Conservation (phyloP, 2,113 vertebrate genomes). For the Tamias sibiricus region DNA sequence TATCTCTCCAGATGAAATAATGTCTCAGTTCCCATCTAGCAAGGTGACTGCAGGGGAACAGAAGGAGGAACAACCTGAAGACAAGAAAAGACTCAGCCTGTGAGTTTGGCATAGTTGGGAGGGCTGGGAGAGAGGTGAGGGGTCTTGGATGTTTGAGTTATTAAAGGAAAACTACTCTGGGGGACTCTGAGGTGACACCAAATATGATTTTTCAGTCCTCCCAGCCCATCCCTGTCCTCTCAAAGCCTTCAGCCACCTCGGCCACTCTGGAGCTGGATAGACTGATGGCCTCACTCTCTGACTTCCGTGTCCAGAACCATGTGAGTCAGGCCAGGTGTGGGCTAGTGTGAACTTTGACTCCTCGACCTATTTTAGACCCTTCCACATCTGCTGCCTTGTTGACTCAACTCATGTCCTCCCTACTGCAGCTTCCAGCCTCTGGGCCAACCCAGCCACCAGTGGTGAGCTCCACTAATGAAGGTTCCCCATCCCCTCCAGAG, state of each 20-base stretch:
- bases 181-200: not conserved
- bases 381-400: not conserved
- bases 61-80: conserved; percentile 82
- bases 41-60: conserved; percentile 88
- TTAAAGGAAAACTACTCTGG: not conserved
- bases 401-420: not conserved
- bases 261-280: conserved; percentile 95
- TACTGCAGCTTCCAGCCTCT: conserved; percentile 74
- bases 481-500: conserved; percentile 56
- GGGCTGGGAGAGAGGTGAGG: not conserved
- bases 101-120: conserved; percentile 65
- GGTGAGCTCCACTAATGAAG: conserved; percentile 47
- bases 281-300: conserved; percentile 95
- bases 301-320: conserved; percentile 94
- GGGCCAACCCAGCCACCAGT: conserved; percentile 58
- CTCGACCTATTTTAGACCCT: not conserved
- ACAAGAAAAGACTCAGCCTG: conserved; percentile 71
- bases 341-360: not conserved
- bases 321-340: conserved; percentile 84
- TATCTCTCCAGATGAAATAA: conserved; percentile 92
- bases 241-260: conserved; percentile 89
- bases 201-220: conserved; percentile 80
- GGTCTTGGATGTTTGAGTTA: not conserved
- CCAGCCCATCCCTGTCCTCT: conserved; percentile 78
- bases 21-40: conserved; percentile 94